Conservation (phyloP, 2,113 vertebrate species). For the Notarius lentiginosus region DNA sequence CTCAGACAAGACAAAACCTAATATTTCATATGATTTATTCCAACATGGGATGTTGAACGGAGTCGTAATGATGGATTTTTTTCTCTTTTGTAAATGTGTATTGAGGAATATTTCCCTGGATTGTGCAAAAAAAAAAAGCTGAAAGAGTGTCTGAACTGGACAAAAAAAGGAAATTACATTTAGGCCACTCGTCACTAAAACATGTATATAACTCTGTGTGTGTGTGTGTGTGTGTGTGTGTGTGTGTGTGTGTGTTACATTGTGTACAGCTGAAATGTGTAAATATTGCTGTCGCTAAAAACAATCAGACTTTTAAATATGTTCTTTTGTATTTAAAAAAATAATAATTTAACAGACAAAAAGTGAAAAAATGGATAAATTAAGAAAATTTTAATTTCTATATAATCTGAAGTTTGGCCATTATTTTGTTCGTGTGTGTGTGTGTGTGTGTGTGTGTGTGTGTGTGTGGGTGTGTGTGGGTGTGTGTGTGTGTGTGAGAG, state of each 20-base stretch:
- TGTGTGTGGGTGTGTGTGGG: neutral
- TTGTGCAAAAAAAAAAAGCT: neutral
- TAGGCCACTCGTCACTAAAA: neutral
- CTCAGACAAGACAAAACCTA: neutral
- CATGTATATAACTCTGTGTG: neutral
- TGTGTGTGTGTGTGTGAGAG: neutral
- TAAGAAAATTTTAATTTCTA: neutral
- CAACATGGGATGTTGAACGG: neutral
- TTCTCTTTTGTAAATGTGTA: neutral
- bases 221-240: neutral
- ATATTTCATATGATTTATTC: neutral
- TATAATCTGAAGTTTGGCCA: neutral
- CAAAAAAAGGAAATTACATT: neutral
- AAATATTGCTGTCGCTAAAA: neutral
- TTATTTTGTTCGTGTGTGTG: neutral
- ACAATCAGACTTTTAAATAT: neutral
- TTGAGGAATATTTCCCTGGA: neutral
- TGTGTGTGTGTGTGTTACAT: neutral
- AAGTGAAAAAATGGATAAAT: neutral
- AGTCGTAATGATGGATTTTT: neutral
- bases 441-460: neutral
- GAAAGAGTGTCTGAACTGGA: neutral
- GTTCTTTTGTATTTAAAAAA: neutral
- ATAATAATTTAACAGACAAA: neutral
- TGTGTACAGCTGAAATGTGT: neutral